These are phyloP conservation scores for Olivierus martensii DNA, from an alignment of 1,140 invertebrate genomes.

Conservation along the genomic window DNA sequence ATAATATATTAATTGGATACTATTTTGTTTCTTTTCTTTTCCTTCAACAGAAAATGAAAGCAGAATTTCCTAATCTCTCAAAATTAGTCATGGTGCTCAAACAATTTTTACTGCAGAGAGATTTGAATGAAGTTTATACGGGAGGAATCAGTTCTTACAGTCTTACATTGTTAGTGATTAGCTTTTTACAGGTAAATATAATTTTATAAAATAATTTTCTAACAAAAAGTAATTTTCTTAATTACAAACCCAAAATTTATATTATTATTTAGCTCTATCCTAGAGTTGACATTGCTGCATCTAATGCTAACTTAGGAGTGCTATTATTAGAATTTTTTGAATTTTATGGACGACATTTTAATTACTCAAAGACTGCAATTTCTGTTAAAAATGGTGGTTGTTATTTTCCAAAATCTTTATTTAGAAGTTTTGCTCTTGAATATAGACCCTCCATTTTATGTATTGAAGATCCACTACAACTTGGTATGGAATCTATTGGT, in stretches of 20 bases:
- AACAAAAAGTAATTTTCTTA: neutral
- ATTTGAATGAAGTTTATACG: conserved; percentile 16
- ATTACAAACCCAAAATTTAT: conserved; percentile 5
- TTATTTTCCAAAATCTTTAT: conserved; percentile 6
- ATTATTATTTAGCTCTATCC: conserved; percentile 48
- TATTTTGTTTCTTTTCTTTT: neutral
- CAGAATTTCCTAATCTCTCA: conserved; percentile 6
- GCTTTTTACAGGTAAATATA: conserved; percentile 7
- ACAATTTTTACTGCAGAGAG: conserved; percentile 12
- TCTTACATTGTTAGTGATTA: conserved; percentile 13
- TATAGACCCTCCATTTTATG: neutral
- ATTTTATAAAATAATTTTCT: neutral
- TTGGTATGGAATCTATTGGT: neutral
- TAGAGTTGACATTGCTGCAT: conserved; percentile 37
- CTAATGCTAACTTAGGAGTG: conserved; percentile 7
- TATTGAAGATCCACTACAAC: conserved; percentile 15
- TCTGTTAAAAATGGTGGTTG: conserved; percentile 3
- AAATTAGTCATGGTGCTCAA: conserved; percentile 14
- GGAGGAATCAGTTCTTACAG: conserved; percentile 17
- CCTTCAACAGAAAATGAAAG: conserved; percentile 6
- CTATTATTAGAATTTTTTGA: conserved; percentile 16
- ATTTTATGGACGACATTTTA: conserved; percentile 16
- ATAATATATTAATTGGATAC: neutral
- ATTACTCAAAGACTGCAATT: conserved; percentile 14
- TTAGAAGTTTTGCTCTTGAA: no score